Evolutionary conservation across 1,140 invertebrate species (phyloP), one percentile per base, ranked within the genome.

Genomic region (Heliconius eleuchia): DNA sequence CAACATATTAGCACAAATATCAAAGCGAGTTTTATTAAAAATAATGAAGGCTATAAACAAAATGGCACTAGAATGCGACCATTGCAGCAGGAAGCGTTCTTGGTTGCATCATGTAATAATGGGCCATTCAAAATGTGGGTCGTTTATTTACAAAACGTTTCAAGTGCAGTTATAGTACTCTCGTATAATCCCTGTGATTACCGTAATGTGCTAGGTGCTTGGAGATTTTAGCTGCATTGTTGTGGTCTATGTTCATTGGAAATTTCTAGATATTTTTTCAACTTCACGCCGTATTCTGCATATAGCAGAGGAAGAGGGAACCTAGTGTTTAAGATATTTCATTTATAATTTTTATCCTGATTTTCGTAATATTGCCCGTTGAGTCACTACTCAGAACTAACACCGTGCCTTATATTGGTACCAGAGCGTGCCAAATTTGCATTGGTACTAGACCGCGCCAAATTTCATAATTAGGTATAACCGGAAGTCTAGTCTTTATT

Each of bases 81-180:
- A 76, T 8, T 74, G 27, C 72, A 66, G 39, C 39, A 73, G 77
- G 73, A 70, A 79, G 57, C 74, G 39, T 66, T 70, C 75, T 74
- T 50, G 73, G 42, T 80, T 83, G 77, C 77, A 83, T 83, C 78
- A 85, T 77, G 76, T 71, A 78, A 30, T 77, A 74, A 81, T 79
- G 78, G 71, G 78, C 74, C 27, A 73, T 66, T 66, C 60, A 16
- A 27, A 57, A 89, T 85, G 34, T 89, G 74, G 86, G 86, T 82
- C 84, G 80, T 60, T 87, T 87, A 89, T 87, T 89, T 84, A 88
- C 87, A 87, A 85, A 87, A 81, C 87, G 85, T 85, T 86, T 83
- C 83, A 85, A 74, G 73, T 74, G 73, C 79, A 66, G 42, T 46
- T 46, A 80, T 78, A 42, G 74, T 77, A 75, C 42, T 60, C 46